phyloP scores from a whole-genome alignment of 1,140 invertebrate species.

The Lordiphosa stackelbergi region DNA sequence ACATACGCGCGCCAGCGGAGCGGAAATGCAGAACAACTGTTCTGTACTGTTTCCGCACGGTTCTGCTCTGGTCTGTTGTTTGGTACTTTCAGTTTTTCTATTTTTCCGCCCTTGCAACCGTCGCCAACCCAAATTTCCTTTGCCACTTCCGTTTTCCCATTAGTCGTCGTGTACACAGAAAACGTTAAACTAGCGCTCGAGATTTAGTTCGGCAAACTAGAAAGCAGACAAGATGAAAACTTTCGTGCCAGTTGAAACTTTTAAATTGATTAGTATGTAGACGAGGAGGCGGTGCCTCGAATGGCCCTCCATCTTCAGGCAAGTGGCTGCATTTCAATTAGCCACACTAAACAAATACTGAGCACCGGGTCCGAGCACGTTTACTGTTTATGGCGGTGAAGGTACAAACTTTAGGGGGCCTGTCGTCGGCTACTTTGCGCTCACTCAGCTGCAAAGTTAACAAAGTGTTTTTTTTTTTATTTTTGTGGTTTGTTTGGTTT shows the following conservation, averaged over 20 bases:
- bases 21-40: conserved; percentile 71
- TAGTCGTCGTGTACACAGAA: conserved; percentile 46
- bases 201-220: conserved; percentile 55
- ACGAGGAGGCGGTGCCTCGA: conserved; percentile 9
- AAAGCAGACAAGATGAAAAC: conserved; percentile 55
- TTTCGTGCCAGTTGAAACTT: conserved; percentile 56
- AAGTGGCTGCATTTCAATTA: conserved; percentile 66
- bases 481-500: too few species aligned
- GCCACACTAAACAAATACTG: conserved; percentile 25
- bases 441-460: too few species aligned
- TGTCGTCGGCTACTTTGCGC: background rate
- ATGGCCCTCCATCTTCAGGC: conserved; percentile 24
- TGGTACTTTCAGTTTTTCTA: conserved; percentile 1
- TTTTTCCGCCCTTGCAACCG: conserved; percentile 7
- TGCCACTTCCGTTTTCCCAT: conserved; percentile 62
- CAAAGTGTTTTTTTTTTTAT: too few species aligned
- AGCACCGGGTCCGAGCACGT: conserved; percentile 3
- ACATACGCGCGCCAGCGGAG: conserved; percentile 41
- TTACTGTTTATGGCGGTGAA: conserved; percentile 20
- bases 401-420: background rate
- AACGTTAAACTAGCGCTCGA: conserved; percentile 45
- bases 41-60: conserved; percentile 21
- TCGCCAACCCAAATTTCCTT: conserved; percentile 41
- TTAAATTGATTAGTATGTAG: conserved; percentile 72
- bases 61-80: conserved; percentile 27